Conservation (phyloP, 2,797 vertebrate genomes). For the Rousettus madagascariensis region DNA sequence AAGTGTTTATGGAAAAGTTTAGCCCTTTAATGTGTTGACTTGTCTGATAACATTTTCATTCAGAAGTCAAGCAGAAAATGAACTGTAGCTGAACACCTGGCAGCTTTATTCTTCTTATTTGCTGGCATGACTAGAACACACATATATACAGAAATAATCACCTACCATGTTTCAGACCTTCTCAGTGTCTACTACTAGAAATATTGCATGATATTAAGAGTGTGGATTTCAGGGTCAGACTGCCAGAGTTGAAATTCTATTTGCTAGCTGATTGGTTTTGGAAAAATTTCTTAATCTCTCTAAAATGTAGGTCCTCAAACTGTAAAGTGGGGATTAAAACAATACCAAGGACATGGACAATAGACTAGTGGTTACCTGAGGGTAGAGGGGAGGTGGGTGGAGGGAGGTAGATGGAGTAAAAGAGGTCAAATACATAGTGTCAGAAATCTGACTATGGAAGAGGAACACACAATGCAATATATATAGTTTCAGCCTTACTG, state of each 20-base stretch:
- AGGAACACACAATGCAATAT: too few relatives aligned
- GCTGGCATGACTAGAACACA: neutral
- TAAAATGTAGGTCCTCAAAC: neutral
- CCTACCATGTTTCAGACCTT: neutral
- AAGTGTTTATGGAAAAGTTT: conserved; percentile 32
- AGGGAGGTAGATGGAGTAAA: too few relatives aligned
- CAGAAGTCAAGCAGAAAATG: neutral
- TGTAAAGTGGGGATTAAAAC: neutral
- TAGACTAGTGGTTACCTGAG: too few relatives aligned
- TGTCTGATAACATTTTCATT: neutral
- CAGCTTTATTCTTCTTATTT: neutral
- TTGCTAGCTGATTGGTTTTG: neutral
- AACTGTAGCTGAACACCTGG: neutral
- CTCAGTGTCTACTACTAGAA: accelerated
- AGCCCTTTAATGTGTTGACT: neutral
- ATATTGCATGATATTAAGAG: accelerated
- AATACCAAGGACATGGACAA: too few relatives aligned
- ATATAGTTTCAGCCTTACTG: too few relatives aligned
- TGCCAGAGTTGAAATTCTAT: neutral
- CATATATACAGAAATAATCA: neutral
- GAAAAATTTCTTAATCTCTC: neutral
- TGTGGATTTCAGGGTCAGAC: neutral
- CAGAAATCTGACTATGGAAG: too few relatives aligned
- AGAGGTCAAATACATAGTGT: too few relatives aligned
- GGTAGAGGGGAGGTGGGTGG: too few relatives aligned